Conservation (phyloP, 2,888 invertebrate genomes). For the Cheilosia vulpina region DNA sequence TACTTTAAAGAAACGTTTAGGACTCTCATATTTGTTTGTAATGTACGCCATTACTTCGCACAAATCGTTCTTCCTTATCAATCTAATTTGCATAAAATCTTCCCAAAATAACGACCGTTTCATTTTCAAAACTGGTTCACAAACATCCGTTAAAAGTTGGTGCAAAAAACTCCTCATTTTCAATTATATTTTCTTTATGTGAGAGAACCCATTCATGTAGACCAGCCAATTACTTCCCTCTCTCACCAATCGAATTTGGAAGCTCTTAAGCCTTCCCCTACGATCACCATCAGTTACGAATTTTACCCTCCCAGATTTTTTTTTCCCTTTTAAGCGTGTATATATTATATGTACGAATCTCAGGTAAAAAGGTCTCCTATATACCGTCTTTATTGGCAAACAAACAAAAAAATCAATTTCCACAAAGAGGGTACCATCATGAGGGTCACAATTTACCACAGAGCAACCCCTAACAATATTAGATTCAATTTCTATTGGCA, state of each 20-base stretch:
- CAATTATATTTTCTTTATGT: conserved; percentile 10
- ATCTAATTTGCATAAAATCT: neutral
- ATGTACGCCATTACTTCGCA: neutral
- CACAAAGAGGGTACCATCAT: conserved; percentile 9
- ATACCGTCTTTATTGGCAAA: no score
- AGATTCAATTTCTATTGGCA: conserved; percentile 59
- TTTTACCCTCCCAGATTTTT: conserved; percentile 63
- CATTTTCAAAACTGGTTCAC: conserved; percentile 21
- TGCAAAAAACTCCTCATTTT: neutral
- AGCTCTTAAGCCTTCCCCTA: conserved; percentile 7
- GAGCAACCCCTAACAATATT: conserved; percentile 50
- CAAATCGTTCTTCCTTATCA: neutral
- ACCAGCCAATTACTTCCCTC: neutral
- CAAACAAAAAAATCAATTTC: conserved; percentile 1
- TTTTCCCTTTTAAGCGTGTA: neutral
- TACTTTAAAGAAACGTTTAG: no score
- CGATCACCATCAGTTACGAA: neutral
- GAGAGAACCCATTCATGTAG: neutral
- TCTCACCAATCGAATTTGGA: conserved; percentile 58
- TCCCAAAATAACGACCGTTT: conserved; percentile 8
- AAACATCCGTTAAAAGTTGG: conserved; percentile 24
- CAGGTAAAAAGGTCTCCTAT: conserved; percentile 42
- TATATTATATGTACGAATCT: neutral
- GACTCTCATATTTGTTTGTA: no score
- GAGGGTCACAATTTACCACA: conserved; percentile 48